A percentile compares a stretch with the other conserved stretches of the same genome.
Conservation (phyloP, 2,888 invertebrate species). For the Patella depressa region DNA sequence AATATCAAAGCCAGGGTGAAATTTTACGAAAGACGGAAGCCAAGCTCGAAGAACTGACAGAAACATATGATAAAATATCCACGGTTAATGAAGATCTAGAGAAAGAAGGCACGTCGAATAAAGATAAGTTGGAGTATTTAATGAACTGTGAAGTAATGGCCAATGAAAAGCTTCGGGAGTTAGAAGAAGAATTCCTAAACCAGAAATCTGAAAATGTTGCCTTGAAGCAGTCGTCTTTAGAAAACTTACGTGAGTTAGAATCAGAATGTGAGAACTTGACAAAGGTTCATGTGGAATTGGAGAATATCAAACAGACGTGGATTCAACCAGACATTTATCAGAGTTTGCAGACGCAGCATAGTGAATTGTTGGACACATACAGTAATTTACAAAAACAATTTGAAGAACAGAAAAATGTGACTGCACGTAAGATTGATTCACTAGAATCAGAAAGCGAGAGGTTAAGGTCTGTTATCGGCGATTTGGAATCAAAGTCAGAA, state of each 20-base stretch:
- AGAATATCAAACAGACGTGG: neutral
- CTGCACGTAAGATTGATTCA: too few species aligned
- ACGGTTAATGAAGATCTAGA: neutral
- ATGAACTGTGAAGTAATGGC: neutral
- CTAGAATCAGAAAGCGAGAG: neutral
- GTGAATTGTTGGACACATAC: too few species aligned
- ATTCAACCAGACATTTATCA: neutral
- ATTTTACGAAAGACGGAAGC: neutral
- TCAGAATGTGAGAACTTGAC: conserved; percentile 23
- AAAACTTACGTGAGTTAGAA: conserved; percentile 12
- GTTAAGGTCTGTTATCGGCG: neutral
- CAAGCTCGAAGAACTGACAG: neutral
- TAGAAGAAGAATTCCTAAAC: neutral
- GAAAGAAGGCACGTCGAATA: neutral
- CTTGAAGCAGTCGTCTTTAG: neutral
- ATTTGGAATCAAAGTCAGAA: conserved; percentile 1
- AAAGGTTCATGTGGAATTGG: conserved; percentile 13
- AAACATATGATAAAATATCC: conserved; percentile 1
- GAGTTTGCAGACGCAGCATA: neutral
- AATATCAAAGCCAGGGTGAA: neutral
- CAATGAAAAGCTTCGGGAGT: neutral
- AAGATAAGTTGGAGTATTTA: neutral
- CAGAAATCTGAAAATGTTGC: neutral
- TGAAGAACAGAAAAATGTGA: too few species aligned
- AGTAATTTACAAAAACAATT: too few species aligned